Conservation (phyloP, 2,888 invertebrate species). For the Zeuzera pyrina region DNA sequence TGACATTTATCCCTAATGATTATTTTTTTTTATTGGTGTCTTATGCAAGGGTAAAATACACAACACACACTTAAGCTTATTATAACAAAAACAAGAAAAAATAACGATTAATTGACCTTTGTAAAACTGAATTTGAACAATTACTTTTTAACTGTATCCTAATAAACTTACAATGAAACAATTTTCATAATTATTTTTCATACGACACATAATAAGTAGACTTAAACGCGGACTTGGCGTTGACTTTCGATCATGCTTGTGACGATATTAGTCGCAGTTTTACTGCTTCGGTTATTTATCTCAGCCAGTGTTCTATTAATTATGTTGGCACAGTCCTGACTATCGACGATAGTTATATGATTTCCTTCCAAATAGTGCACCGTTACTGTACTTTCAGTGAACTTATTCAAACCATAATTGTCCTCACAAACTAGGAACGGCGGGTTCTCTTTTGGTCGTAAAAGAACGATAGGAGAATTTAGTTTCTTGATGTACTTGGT, state of each 20-base stretch:
- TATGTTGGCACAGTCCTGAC: slow-evolving; percentile 74
- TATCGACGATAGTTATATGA: slow-evolving; percentile 79
- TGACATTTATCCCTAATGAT: no score
- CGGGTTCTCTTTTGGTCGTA: slow-evolving; percentile 75
- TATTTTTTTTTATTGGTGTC: no score
- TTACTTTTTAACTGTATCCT: no score
- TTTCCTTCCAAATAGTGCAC: slow-evolving; percentile 80
- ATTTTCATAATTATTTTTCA: no score
- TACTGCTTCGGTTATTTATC: slow-evolving; percentile 27
- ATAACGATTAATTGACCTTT: no score
- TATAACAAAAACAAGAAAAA: no score
- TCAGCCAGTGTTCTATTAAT: slow-evolving; percentile 65
- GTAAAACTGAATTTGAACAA: no score
- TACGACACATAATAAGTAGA: no score
- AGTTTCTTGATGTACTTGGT: slow-evolving; percentile 56
- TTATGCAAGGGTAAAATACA: no score
- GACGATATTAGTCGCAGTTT: slow-evolving; percentile 37
- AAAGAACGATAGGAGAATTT: slow-evolving; percentile 71
- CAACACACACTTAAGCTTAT: no score
- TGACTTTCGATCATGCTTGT: slow-evolving; percentile 51
- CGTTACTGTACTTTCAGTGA: slow-evolving; percentile 70
- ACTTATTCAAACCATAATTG: slow-evolving; percentile 77
- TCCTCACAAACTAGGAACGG: slow-evolving; percentile 68
- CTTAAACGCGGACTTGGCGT: slow-evolving; percentile 37
- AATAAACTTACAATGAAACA: no score